These are phyloP conservation scores for Opisthograptis luteolata DNA, from an alignment of 2,888 invertebrate genomes.

Conservation along the genomic window DNA sequence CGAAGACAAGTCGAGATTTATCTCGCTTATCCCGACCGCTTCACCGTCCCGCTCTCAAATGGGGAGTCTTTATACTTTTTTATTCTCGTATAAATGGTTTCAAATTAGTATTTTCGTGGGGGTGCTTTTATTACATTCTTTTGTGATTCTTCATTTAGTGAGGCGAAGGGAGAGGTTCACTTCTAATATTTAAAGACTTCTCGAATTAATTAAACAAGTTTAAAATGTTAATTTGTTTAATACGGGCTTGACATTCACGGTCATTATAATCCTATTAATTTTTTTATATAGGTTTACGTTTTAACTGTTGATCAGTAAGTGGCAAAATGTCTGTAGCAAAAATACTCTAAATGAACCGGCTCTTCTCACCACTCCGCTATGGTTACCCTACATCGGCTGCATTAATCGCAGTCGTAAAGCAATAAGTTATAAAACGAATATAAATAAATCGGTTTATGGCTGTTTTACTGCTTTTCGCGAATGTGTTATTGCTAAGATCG, in stretches of 20 bases:
- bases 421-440: constrained; percentile 72
- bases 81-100: constrained; percentile 67
- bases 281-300: not conserved
- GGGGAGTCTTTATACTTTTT: constrained; percentile 62
- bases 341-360: not conserved
- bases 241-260: not conserved
- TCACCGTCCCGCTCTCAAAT: constrained; percentile 56
- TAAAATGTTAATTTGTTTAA: not conserved
- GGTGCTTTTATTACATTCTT: constrained; percentile 61
- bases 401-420: constrained; percentile 70
- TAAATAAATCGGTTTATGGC: constrained; percentile 71
- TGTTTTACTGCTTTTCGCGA: constrained; percentile 68
- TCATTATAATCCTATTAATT: not conserved
- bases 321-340: not conserved
- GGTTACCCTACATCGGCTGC: constrained; percentile 58
- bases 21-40: constrained; percentile 59
- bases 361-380: constrained; percentile 41
- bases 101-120: constrained; percentile 68
- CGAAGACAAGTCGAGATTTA: constrained; percentile 66
- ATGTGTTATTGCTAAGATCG: constrained; percentile 64
- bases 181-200: constrained; percentile 9
- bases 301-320: constrained; percentile 1
- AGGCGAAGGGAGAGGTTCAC: constrained; percentile 17
- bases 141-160: constrained; percentile 44
- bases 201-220: constrained; percentile 15